A percentile compares a stretch with the other conserved stretches of the same genome.
phyloP scores from a whole-genome alignment of 2,113 vertebrate genomes.

The Mystacornis crossleyi region DNA sequence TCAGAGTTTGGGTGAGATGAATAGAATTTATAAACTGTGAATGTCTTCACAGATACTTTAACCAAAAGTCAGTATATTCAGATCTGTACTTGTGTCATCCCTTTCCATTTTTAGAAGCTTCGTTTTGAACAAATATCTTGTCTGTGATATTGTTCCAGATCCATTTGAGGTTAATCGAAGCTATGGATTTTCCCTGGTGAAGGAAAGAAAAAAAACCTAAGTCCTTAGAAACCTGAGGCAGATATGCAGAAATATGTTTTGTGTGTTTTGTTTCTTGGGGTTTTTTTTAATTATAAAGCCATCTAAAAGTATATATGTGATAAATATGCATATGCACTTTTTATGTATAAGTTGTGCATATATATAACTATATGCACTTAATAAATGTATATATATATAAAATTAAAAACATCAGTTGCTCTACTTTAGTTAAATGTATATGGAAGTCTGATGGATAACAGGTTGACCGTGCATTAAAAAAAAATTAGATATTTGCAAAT shows the following conservation, averaged over 20 bases:
- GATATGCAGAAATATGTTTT: background rate
- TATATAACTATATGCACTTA: background rate
- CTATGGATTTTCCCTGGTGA: background rate
- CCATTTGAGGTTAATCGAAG: background rate
- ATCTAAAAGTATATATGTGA: background rate
- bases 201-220: background rate
- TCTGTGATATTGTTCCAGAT: background rate
- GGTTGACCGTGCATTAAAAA: background rate
- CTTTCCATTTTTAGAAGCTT: background rate
- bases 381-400: background rate
- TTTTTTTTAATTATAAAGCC: background rate
- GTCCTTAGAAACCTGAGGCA: background rate
- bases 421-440: background rate
- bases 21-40: background rate
- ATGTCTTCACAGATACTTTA: background rate
- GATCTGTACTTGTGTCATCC: background rate
- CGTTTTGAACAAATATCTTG: background rate
- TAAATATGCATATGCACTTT: background rate
- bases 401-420: background rate
- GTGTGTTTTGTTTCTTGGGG: background rate
- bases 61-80: background rate
- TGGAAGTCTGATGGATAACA: background rate
- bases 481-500: background rate
- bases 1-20: background rate
- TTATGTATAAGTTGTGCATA: background rate